Base-by-base conservation (phyloP, 2,888 invertebrate species). In the Hypomecis punctinalis region DNA sequence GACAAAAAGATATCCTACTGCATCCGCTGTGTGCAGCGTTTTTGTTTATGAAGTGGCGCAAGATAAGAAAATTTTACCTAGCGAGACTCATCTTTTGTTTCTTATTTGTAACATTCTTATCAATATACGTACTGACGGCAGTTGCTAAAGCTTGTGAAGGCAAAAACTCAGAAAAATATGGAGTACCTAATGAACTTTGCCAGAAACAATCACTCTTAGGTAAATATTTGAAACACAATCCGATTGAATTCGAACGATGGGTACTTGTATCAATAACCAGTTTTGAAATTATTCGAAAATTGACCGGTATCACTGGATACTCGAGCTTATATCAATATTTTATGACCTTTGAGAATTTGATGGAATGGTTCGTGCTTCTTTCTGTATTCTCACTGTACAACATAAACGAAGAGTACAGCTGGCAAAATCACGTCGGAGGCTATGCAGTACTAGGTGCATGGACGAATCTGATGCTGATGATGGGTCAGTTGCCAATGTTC, bases 21-120 rank as follows among this genome's bases (percentile, higher is more conserved):
- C 98, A 98, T 91, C 98, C 98, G 0, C 87, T 98, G 0, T 97
- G 97, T 82, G 96, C 97, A 9, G 97, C 97, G 0, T 98, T 98
- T 86, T 91, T 98, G 6, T 96, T 97, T 85, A 94, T 98, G 79
- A 98, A 98, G 82, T 98, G 98, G 98, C 96, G 96, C 73, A 97
- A 97, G 86, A 97, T 98, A 76, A 94, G 97, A 63, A 97, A 97
- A 83, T 98, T 97, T 86, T 98, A 97, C 85, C 95, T 97, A 58
- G 97, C 96, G 0, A 93, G 97, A 66, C 93, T 97, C 66, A 93
- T 97, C 55, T 97, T 97, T 82, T 97, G 96, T 85, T 95, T 96
- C 67, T 93, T 96, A 33, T 97, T 97, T 83, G 96, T 97, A 55
- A 88, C 96, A 36, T 96, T 97, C 76, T 89, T 97, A 58, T 97